Base-by-base conservation (phyloP, 2,797 vertebrate species). In the Sebastes steindachneri region DNA sequence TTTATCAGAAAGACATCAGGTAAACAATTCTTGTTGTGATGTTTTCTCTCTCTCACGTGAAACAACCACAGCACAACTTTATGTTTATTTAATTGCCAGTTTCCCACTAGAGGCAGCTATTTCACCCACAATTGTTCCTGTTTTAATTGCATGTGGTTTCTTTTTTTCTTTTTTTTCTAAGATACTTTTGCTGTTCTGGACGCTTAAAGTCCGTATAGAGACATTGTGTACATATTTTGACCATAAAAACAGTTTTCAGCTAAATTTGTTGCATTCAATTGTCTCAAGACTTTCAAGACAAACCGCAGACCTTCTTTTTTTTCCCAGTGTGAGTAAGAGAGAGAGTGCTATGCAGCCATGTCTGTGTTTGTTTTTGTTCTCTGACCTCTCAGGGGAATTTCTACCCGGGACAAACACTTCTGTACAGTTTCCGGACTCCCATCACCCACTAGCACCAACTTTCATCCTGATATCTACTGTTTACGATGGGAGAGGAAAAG, bases 361-460 rank as follows among this genome's bases (percentile, higher is more conserved):
- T 14, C 26, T 37, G 1, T 3, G 21, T 73, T 82, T 82, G 66
- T 84, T 82, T 80, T 60, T 74, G 23, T 65, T 58, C 11, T 60
- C 76, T 79, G 64, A 85, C 23, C 68, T 77, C 37, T 59, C 21
- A 1, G 23, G 74, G 75, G 65, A 77, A 72, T 85, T 80, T 87
- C 10, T 25, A 21, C 23, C 17, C 3, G 3, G 57, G 60, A 77
- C 14, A 79, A 84, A 59, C 69, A 62, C 59, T 75, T 81, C 26
- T 19, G 4, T 68, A 17, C 35, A 77, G 75, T 68, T 82, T 83
- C 58, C 23, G 3, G 63, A 54, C 58, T 78, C 29, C 41, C 75
- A 15, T 53, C 41, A 45, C 28, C 60, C 55, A 65, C 21, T 28
- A 53, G 4, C 70, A 69, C 9, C 3, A 66, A 68, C 23, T 41